Percentiles rank a stretch among this genome's conserved stretches.
Evolutionary conservation across 2,113 vertebrate genomes (phyloP).

Genomic region (Copsychus sechellarum): DNA sequence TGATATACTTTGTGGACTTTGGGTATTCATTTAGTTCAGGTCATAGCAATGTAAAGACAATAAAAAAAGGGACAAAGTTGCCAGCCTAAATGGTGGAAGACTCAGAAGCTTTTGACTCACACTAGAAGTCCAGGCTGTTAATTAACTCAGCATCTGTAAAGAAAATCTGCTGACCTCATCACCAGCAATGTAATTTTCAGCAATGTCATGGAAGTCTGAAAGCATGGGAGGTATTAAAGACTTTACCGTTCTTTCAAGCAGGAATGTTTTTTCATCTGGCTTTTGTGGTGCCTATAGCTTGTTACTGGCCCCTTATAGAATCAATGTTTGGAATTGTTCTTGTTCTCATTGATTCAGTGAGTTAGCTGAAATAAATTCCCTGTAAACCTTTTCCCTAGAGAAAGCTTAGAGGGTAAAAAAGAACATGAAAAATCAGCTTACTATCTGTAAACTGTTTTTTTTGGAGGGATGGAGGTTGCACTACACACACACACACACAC

Average conservation of each 20-base stretch:
- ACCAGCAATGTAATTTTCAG: not conserved
- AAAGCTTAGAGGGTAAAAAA: not conserved
- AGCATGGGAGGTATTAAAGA: not conserved
- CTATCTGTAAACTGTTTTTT: not conserved
- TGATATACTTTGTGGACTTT: not conserved
- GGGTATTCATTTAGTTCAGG: not conserved
- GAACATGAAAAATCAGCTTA: not conserved
- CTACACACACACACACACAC: not conserved
- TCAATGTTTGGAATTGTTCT: not conserved
- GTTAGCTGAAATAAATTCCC: not conserved
- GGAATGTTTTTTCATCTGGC: not conserved
- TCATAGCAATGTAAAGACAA: not conserved
- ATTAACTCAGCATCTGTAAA: not conserved
- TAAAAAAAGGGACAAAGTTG: not conserved
- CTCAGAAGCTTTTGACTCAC: not conserved
- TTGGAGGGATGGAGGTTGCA: rapidly evolving
- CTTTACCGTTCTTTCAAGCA: not conserved
- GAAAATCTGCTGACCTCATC: not conserved
- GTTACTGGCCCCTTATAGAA: not conserved
- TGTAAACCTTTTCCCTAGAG: not conserved
- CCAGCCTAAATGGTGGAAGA: not conserved
- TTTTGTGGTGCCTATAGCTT: not conserved
- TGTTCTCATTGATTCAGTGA: not conserved
- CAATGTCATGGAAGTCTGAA: not conserved
- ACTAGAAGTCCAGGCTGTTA: not conserved